phyloP scores from a whole-genome alignment of 2,797 vertebrate species.

The Antrozous pallidus region DNA sequence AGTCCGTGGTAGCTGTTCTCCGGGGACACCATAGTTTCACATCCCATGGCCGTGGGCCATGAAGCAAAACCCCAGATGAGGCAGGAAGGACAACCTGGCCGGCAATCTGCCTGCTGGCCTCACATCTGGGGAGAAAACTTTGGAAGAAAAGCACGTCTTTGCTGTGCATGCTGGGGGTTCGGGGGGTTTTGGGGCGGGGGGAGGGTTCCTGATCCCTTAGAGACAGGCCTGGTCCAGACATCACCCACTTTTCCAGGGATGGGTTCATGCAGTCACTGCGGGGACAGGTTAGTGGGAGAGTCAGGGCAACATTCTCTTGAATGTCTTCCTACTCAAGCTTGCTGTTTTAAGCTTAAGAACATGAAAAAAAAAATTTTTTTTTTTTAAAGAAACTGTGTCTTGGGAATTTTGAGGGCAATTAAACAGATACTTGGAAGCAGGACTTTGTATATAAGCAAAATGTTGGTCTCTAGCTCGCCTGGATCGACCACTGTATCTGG shows the following conservation, averaged over 20 bases:
- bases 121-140: not conserved
- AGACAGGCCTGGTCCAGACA: not conserved
- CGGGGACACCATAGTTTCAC: not conserved
- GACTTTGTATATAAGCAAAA: constrained; percentile 24
- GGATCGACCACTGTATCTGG: not conserved
- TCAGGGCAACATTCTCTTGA: not conserved
- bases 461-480: not conserved
- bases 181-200: too few species aligned
- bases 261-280: not conserved
- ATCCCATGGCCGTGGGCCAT: not conserved
- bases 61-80: constrained; percentile 15
- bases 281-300: not conserved
- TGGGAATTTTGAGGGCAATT: not conserved
- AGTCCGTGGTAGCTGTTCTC: not conserved
- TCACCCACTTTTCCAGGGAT: not conserved
- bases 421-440: constrained; percentile 26
- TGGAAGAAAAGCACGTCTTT: not conserved
- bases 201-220: not conserved
- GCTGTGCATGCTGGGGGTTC: not conserved
- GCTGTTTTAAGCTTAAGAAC: not conserved
- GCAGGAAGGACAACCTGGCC: not conserved
- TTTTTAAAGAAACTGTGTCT: not conserved
- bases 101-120: not conserved
- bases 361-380: not conserved
- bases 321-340: not conserved